Evolutionary conservation across 2,797 vertebrate species (phyloP), one percentile per base, ranked within the genome.

Genomic region (Chrosomus eos): DNA sequence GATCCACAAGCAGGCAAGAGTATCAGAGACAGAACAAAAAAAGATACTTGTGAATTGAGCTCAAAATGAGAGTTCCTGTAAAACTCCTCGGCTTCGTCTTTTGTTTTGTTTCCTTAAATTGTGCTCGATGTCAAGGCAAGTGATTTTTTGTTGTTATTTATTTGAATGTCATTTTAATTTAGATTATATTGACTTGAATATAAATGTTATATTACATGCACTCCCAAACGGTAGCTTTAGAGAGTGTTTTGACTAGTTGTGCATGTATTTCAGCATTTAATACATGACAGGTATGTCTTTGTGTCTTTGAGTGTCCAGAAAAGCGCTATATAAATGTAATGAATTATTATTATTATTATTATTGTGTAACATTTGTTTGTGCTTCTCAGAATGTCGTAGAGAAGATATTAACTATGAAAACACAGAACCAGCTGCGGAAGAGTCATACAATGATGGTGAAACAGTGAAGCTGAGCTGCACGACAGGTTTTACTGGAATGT

Each of bases 401-500:
- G 26, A 8, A 1, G 0, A 60, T 14, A 78, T 82, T 10, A 0
- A 5, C 4, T 67, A 40, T 83, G 3, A 7, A 1, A 88, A 93
- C 75, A 91, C 88, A n/a, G 70, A 82, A 62, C 70, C 2, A 11
- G n/a, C 19, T 62, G 53, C 0, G 0, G 1, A 8, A 86, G 0
- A 0, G 19, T 53, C 16, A 18, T 95, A 94, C 26, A 0, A 0
- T 0, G 0, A 0, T 62, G 88, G 67, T 21, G 38, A 19, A 6
- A 51, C 33, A 68, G 68, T 94, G 33, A 90, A 70, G 88, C 80
- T 96, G 23, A 1, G 9, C 73, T 95, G 95, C 86, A 82, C 0
- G 1, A 0, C 82, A 9, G 95, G 95, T 62, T 91, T 64, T 82
- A 75, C 7, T 28, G 95, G 94, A 6, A 92, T 91, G 51, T 89